Evolutionary conservation across 2,113 vertebrate genomes (phyloP).

Genomic region (Nematolebias whitei): DNA sequence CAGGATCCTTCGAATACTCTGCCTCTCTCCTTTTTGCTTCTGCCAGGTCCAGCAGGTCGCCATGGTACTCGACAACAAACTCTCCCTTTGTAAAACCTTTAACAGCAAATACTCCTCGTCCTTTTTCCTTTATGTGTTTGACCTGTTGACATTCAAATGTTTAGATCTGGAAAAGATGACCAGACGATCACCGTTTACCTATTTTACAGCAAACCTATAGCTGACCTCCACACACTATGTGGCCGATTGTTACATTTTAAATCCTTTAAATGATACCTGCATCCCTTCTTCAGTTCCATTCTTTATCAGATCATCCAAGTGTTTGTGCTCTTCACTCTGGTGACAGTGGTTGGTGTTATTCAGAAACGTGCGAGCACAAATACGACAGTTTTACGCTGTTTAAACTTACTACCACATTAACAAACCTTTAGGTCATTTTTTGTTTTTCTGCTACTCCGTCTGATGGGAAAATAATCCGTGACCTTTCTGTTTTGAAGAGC

Average conservation of each 20-base stretch:
- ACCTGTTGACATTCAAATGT: slow-evolving; percentile 78
- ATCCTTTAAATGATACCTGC: slow-evolving; percentile 79
- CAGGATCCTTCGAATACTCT: slow-evolving; percentile 87
- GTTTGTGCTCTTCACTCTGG: slow-evolving; percentile 88
- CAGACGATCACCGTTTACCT: neutral
- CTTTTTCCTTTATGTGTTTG: slow-evolving; percentile 90
- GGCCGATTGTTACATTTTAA: neutral
- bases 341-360: slow-evolving; percentile 4
- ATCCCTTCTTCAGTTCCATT: slow-evolving; percentile 90
- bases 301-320: slow-evolving; percentile 88
- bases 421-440: slow-evolving; percentile 89
- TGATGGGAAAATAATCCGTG: slow-evolving; percentile 93
- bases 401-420: no score
- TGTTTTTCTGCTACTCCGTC: slow-evolving; percentile 92
- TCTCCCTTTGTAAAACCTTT: slow-evolving; percentile 69
- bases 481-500: slow-evolving; percentile 87
- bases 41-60: slow-evolving; percentile 78
- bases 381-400: neutral
- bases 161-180: neutral
- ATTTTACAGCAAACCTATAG: neutral
- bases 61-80: slow-evolving; percentile 79
- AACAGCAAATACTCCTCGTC: slow-evolving; percentile 83
- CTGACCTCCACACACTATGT: neutral
- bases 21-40: slow-evolving; percentile 89
- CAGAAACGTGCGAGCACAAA: neutral